Conservation (phyloP, 2,888 invertebrate genomes). For the Drepanosiphum platanoidis region DNA sequence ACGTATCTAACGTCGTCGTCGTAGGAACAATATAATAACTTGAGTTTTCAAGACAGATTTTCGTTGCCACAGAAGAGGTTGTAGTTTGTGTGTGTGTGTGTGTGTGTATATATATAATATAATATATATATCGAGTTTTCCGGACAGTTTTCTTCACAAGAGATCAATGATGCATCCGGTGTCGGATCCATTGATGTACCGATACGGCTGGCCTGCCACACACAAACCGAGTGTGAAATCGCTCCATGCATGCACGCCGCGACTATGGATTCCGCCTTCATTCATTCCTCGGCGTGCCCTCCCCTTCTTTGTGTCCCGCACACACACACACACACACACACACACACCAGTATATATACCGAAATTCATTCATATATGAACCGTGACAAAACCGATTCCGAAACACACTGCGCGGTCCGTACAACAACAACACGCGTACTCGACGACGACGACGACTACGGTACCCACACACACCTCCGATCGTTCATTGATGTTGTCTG, state of each 20-base stretch:
- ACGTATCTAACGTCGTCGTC: no score
- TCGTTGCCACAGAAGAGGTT: not conserved
- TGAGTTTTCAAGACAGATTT: conserved; percentile 8
- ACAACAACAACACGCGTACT: not conserved
- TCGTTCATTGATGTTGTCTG: conserved; percentile 15
- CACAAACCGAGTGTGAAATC: conserved; percentile 62
- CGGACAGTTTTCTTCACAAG: conserved; percentile 55
- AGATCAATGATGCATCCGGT: conserved; percentile 61
- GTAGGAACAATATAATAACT: not conserved
- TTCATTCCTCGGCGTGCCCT: conserved; percentile 48
- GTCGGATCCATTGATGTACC: conserved; percentile 56
- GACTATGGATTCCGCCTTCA: conserved; percentile 55
- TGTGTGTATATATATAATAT: not conserved
- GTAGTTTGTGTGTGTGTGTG: not conserved
- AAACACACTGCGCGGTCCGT: conserved; percentile 21
- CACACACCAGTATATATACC: not conserved
- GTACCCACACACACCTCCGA: conserved; percentile 1
- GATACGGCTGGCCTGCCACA: conserved; percentile 60
- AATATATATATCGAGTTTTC: conserved; percentile 25
- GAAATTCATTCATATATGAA: conserved; percentile 59
- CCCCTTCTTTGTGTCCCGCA: not conserved
- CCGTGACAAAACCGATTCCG: conserved; percentile 55
- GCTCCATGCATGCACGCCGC: conserved; percentile 54
- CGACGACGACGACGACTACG: not conserved
- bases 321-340: not conserved